phyloP scores from a whole-genome alignment of 2,888 invertebrate genomes.

The Tenodera sinensis region DNA sequence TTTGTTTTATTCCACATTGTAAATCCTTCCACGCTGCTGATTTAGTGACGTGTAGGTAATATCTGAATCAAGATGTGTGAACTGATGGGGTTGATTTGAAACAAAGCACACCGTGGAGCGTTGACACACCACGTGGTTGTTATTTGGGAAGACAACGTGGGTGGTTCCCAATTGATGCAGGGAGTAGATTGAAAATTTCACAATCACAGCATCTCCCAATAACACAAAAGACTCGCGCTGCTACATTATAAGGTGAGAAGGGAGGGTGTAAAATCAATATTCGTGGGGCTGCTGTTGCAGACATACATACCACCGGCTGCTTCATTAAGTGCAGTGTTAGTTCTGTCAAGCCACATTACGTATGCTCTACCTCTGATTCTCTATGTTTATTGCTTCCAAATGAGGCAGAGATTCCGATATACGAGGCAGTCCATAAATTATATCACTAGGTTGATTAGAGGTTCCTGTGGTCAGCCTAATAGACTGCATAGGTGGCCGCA shows the following conservation, averaged over 20 bases:
- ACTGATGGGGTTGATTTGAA: too few relatives aligned
- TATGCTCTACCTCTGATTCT: neutral
- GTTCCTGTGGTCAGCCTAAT: too few relatives aligned
- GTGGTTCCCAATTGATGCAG: neutral
- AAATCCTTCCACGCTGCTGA: too few relatives aligned
- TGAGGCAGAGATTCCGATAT: too few relatives aligned
- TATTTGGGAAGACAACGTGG: neutral
- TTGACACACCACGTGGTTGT: neutral
- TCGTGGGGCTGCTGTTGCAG: neutral
- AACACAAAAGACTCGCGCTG: neutral
- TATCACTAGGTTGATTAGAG: too few relatives aligned
- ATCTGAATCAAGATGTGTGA: too few relatives aligned
- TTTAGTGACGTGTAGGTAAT: too few relatives aligned
- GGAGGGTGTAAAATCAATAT: constrained; percentile 10
- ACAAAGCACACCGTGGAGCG: too few relatives aligned
- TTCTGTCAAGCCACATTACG: neutral
- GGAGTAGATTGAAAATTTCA: neutral
- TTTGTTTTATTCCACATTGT: too few relatives aligned
- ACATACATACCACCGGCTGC: neutral
- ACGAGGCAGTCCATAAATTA: too few relatives aligned
- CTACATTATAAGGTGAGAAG: neutral
- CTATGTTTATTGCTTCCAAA: too few relatives aligned
- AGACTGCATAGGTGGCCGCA: too few relatives aligned
- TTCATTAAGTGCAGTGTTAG: neutral
- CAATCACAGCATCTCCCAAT: neutral